Base-by-base conservation (phyloP, 2,797 vertebrate genomes). In the Hippoglossus hippoglossus region DNA sequence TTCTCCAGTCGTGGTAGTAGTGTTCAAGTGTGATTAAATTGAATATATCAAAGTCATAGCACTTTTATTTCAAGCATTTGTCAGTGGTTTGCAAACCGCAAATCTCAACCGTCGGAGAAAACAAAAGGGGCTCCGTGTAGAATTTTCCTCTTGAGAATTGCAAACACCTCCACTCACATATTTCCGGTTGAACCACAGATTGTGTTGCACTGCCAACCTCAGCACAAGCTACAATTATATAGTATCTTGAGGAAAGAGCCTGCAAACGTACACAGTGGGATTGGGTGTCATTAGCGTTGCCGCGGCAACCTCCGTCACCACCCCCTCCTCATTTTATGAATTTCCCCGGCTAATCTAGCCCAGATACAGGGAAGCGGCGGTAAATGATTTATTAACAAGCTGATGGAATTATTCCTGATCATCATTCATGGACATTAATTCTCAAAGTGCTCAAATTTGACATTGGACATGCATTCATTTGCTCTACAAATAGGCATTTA, bases 371-470 rank as follows among this genome's bases (percentile, higher is more conserved):
- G 74, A 81, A 81, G 84, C 56, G 1, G 68, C 70, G 75, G 79
- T 75, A 86, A 86, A 88, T 90, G 85, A 89, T 93, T 93, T 91
- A 92, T 91, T 92, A 91, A 91, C 77, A 73, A 87, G 75, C 66
- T 86, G 84, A 90, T 90, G 79, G 79, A 89, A 91, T 89, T 90
- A 84, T 87, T 89, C 77, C 83, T 73, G 63, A 91, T 90, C 84
- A 88, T 88, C 77, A 79, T 91, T 91, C 84, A 84, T 77, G 67
- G 73, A 75, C 81, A 88, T 90, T 88, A 79, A 86, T 91, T 79
- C 50, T 73, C 57, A 73, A 74, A 83, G 84, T 84, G 77, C 73
- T 87, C 77, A 78, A 63, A 84, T 82, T 49, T 82, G 89, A 89
- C 86, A 82, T 65, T 79, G 75, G 61, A 87, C 90, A 87, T 82